phyloP scores from a whole-genome alignment of 23 tunicate genomes.

The Diplosoma virens region DNA sequence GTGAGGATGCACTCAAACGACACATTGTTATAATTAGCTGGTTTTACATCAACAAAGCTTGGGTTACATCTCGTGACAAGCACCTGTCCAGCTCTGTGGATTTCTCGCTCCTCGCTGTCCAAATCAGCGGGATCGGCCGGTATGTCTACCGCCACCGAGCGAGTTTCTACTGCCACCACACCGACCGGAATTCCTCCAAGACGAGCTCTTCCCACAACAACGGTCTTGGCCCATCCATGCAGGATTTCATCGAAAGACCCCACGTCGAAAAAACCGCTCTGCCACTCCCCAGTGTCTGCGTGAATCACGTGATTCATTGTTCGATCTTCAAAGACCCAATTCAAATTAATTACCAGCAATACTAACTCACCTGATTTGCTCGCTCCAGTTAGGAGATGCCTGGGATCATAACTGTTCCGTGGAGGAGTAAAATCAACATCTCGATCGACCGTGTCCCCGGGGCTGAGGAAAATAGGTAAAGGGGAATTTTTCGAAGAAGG shows the following conservation, averaged over 20 bases:
- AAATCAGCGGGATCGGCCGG: constrained; percentile 99
- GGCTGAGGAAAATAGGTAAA: constrained; percentile 52
- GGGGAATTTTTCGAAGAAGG: constrained; percentile 67
- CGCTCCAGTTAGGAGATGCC: constrained; percentile 69
- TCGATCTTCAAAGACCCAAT: neutral
- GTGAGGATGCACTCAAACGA: no score
- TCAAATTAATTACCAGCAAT: neutral
- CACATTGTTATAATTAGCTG: no score
- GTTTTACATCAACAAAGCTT: no score
- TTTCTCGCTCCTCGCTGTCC: constrained; percentile 81
- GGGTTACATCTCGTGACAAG: no score
- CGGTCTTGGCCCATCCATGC: constrained; percentile 97
- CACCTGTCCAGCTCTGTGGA: constrained; percentile 97
- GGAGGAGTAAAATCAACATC: constrained; percentile 57
- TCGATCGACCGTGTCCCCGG: constrained; percentile 78
- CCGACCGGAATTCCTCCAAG: constrained; percentile 98
- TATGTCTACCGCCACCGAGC: constrained; percentile 82
- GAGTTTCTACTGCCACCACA: constrained; percentile 95
- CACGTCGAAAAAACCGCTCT: constrained; percentile 83
- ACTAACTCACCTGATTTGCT: constrained; percentile 59
- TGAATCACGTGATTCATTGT: neutral
- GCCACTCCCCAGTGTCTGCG: constrained; percentile 75
- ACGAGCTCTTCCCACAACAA: constrained; percentile 92
- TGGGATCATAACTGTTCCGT: constrained; percentile 70
- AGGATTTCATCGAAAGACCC: constrained; percentile 92